Conservation (phyloP, 1,140 invertebrate species). For the Bombus waltoni region DNA sequence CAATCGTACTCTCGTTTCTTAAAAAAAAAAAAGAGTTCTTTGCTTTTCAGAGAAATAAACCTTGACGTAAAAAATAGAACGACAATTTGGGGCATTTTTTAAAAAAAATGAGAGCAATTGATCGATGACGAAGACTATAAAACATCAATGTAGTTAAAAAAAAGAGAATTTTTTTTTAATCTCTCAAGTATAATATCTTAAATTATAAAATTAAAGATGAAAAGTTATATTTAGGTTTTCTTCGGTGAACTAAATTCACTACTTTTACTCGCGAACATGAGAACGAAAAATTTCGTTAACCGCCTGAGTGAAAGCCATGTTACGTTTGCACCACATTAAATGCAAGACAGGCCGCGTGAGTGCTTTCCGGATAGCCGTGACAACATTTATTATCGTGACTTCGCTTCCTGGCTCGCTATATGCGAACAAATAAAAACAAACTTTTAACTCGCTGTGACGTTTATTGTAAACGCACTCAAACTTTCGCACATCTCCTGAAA, state of each 20-base stretch:
- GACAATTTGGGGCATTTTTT: background rate
- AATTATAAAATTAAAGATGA: background rate
- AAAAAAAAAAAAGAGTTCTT: background rate
- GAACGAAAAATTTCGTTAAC: constrained; percentile 14
- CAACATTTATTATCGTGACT: constrained; percentile 14
- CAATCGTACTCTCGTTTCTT: background rate
- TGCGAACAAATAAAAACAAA: constrained; percentile 12
- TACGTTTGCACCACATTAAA: constrained; percentile 13
- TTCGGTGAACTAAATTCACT: background rate
- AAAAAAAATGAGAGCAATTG: too few species aligned
- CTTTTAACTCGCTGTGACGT: background rate
- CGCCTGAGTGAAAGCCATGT: background rate
- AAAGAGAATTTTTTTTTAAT: too few species aligned
- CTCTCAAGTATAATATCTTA: too few species aligned
- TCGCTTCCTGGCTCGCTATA: background rate
- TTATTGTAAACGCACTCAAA: background rate
- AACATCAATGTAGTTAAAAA: too few species aligned
- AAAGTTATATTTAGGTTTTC: background rate
- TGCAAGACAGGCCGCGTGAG: constrained; percentile 17
- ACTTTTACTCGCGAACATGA: background rate
- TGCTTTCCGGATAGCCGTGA: constrained; percentile 26
- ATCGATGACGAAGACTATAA: too few species aligned
- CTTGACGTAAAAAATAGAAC: background rate
- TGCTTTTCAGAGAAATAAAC: background rate
- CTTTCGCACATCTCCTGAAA: background rate